Evolutionary conservation across 35 echinoderm and acorn worm genomes (phyloP), one percentile per base, ranked within the genome.

Genomic region (Stichopus chloronotus): DNA sequence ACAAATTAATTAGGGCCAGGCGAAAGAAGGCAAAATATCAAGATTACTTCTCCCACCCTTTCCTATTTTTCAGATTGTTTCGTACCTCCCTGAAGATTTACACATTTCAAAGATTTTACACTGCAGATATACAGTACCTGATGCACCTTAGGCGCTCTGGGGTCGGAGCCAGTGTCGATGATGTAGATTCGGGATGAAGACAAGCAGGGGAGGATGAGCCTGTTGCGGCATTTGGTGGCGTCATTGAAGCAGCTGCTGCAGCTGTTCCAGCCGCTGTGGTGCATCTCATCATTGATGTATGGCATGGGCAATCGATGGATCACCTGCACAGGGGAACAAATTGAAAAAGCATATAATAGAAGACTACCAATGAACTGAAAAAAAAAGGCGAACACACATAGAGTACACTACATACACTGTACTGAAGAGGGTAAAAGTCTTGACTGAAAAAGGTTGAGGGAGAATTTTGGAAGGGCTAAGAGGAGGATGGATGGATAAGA

Each of bases 181-280:
- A 99, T 72, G 85, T 99, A 99, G 16, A 99, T 96, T 8, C 97
- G 58, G 55, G 95, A 95, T 3, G 97, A 99, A 58, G 91, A 99
- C 22, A 99, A 72, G 17, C 90, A 93, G 5, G 97, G 97, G 17
- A 99, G 81, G 56, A 99, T 93, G 25, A 99, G 93, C 54, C 93
- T 80, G 52, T 96, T 92, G 7, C 97, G 82, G 13, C 56, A 93
- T 83, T 95, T 96, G 25, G 84, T 87, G 22, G 87, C 21, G 60
- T 99, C 97, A 8, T 94, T 93, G 82, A 90, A 99, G 85, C 97
- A 99, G 89, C 97, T 99, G 65, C 97, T 99, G 60, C 97, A 99
- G 76, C 95, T 96, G 58, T 99, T 99, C 97, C 97, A 99, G 20
- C 97, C 97, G 53, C 76, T 92, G 79, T 99, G 97, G 85, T 98